Base-by-base conservation (phyloP, 2,113 vertebrate genomes). In the Platichthys stellatus region DNA sequence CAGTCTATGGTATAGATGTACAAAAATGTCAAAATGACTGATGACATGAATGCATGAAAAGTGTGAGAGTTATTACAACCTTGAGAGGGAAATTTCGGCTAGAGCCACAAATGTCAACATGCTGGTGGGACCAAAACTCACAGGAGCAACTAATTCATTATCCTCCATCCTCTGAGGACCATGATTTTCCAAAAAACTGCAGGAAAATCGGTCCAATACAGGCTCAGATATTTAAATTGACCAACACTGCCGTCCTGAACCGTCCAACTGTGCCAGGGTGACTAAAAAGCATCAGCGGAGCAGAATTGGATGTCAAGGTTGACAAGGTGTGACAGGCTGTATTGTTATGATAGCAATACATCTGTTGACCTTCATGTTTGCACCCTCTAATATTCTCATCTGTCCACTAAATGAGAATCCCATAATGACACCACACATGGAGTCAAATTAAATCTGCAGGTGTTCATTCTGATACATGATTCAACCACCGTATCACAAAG, bases 391-490 rank as follows among this genome's bases (percentile, higher is more conserved):
- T 57, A 18, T 26, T 57, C 40, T 78, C n/a, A 71, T 45, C 24
- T 17, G 17, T 40, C 63, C 18, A 38, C 15, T 26, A 24, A n/a
- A 56, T 14, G 62, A 58, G 28, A 58, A 49, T 76, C 40, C 43
- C 35, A 62, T 70, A 62, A 83, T 75, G 61, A 84, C 77, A 69
- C n/a, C 45, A 13, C 31, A 9, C 18, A 35, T 76, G 64, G 8
- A 64, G 53, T 63, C n/a, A 63, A 53, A 76, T 78, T 74, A 76
- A 78, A 81, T 69, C 59, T 61, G 70, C 79, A 79, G 80, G 23
- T 45, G 68, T 14, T 69, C 21, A 59, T n/a, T 81, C 13, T 38
- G 62, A 70, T 13, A 35, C 64, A 81, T 79, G 53, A 63, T 23
- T 53, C 23, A 5, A 12, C 24, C 60, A 47, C 69, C 23, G 47